These are phyloP conservation scores for Mayetiola destructor DNA, from an alignment of 2,888 invertebrate species.

Conservation along the genomic window DNA sequence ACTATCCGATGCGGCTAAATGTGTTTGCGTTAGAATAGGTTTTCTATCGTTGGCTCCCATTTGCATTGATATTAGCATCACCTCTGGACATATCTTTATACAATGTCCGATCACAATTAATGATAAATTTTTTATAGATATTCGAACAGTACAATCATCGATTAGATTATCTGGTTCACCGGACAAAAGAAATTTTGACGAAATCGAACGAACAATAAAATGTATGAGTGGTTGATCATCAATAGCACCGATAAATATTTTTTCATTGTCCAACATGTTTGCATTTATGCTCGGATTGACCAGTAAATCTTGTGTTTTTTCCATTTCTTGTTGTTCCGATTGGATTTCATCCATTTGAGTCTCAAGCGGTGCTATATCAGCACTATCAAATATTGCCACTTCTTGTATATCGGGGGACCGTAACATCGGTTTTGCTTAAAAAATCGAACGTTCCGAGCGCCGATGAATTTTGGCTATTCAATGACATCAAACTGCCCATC, in stretches of 20 bases:
- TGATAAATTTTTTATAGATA: constrained; percentile 82
- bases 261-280: no score
- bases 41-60: constrained; percentile 37
- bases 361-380: neutral
- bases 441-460: constrained; percentile 17
- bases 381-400: neutral
- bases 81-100: constrained; percentile 55
- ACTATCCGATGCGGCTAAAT: constrained; percentile 3
- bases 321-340: neutral
- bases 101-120: constrained; percentile 65
- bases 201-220: constrained; percentile 31
- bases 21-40: neutral
- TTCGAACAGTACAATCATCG: constrained; percentile 61
- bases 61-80: constrained; percentile 50
- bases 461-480: constrained; percentile 21
- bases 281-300: no score
- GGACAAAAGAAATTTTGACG: constrained; percentile 30
- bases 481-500: constrained; percentile 24
- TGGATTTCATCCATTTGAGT: neutral
- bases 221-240: constrained; percentile 31
- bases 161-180: constrained; percentile 41
- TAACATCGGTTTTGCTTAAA: constrained; percentile 21
- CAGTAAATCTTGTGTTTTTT: neutral
- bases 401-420: neutral
- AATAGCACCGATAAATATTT: constrained; percentile 28